Evolutionary conservation across 2,113 vertebrate genomes (phyloP).

Genomic region (Hyaena hyaena): DNA sequence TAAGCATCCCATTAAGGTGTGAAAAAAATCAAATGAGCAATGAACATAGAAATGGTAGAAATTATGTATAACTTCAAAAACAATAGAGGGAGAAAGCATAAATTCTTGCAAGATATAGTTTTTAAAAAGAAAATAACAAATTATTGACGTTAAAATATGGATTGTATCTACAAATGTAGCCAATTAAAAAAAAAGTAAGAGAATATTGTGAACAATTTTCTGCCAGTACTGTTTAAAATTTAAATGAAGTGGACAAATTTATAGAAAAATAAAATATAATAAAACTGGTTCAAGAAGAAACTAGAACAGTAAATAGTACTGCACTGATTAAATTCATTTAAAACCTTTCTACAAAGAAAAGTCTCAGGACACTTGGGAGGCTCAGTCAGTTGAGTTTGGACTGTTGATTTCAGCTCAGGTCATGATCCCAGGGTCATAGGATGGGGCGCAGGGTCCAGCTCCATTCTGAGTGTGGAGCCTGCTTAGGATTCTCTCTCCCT

Average conservation of each 20-base stretch:
- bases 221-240: background rate
- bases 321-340: background rate
- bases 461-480: too few relatives aligned
- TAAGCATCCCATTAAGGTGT: background rate
- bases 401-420: too few relatives aligned
- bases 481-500: too few relatives aligned
- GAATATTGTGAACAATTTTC: background rate
- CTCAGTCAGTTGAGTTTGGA: too few relatives aligned
- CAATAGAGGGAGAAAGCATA: background rate
- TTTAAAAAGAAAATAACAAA: background rate
- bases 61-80: background rate
- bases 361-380: background rate
- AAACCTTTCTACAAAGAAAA: background rate
- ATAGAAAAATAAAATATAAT: background rate
- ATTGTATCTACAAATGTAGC: background rate
- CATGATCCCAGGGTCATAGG: too few relatives aligned
- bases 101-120: background rate
- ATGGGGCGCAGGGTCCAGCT: too few relatives aligned
- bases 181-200: background rate
- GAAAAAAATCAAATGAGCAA: background rate
- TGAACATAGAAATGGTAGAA: background rate
- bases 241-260: background rate
- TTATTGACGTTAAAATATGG: background rate
- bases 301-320: background rate
- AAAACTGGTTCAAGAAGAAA: background rate